Percentiles rank a stretch among this genome's conserved stretches.
Conservation (phyloP, 2,113 vertebrate genomes). For the Catharus bicknelli region DNA sequence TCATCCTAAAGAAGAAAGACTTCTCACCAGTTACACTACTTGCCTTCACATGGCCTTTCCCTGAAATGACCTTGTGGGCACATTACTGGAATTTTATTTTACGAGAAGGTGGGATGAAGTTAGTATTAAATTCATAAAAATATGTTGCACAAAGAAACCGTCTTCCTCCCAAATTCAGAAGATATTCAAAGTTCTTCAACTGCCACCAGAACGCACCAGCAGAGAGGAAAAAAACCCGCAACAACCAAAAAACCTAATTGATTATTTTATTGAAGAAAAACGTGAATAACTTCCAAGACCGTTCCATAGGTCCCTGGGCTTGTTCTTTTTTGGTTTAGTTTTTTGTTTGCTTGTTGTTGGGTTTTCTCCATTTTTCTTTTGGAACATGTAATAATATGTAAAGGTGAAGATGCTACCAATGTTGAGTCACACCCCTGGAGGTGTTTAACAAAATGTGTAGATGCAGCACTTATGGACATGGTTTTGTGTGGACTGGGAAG, state of each 20-base stretch:
- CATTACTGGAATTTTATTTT: not conserved
- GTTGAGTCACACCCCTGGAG: not conserved
- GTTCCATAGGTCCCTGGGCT: accelerated
- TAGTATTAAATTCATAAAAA: not conserved
- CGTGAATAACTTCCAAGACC: not conserved
- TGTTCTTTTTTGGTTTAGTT: not conserved
- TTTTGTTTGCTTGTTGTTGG: not conserved
- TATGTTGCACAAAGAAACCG: not conserved
- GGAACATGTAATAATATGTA: not conserved
- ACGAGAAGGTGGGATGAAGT: not conserved
- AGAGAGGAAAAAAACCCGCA: accelerated
- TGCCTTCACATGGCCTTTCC: not conserved
- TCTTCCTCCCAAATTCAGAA: not conserved
- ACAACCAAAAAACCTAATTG: not conserved
- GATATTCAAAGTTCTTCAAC: not conserved
- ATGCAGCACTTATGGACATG: not conserved
- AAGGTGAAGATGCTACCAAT: not conserved
- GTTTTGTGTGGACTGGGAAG: not conserved
- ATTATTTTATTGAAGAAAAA: not conserved
- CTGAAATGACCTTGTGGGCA: not conserved
- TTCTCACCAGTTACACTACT: not conserved
- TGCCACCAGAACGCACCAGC: not conserved
- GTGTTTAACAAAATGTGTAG: not conserved
- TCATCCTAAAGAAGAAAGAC: not conserved
- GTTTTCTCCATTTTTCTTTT: not conserved